These are phyloP conservation scores for Myotis planiceps DNA, from an alignment of 2,797 vertebrate genomes.

Conservation along the genomic window DNA sequence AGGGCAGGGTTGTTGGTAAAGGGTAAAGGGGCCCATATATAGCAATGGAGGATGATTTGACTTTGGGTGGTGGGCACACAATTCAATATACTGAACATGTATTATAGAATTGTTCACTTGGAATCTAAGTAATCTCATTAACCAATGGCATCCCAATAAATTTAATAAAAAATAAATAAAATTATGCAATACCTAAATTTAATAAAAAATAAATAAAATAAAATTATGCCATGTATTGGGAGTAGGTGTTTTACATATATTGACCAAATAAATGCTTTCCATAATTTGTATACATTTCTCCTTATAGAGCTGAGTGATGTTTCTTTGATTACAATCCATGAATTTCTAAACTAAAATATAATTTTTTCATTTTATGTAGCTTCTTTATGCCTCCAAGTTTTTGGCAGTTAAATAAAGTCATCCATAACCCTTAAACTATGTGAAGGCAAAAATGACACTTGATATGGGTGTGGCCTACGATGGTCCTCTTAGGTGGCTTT, in stretches of 20 bases:
- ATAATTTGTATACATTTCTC: not conserved
- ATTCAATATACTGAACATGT: not conserved
- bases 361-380: not conserved
- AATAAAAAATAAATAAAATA: not conserved
- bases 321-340: not conserved
- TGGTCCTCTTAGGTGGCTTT: not conserved
- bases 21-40: not conserved
- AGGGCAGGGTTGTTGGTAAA: not conserved
- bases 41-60: not conserved
- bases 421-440: not conserved
- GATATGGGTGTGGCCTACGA: not conserved
- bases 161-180: not conserved
- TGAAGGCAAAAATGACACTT: not conserved
- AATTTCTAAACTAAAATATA: not conserved
- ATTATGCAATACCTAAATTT: not conserved
- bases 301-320: not conserved
- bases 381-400: not conserved
- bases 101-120: not conserved
- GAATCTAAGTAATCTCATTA: not conserved
- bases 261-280: not conserved
- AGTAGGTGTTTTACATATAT: not conserved
- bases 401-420: not conserved
- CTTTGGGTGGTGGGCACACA: not conserved
- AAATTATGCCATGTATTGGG: not conserved
- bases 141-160: not conserved